These are phyloP conservation scores for Coecobrya sp. DNA, from an alignment of 2,888 invertebrate genomes.

Conservation along the genomic window DNA sequence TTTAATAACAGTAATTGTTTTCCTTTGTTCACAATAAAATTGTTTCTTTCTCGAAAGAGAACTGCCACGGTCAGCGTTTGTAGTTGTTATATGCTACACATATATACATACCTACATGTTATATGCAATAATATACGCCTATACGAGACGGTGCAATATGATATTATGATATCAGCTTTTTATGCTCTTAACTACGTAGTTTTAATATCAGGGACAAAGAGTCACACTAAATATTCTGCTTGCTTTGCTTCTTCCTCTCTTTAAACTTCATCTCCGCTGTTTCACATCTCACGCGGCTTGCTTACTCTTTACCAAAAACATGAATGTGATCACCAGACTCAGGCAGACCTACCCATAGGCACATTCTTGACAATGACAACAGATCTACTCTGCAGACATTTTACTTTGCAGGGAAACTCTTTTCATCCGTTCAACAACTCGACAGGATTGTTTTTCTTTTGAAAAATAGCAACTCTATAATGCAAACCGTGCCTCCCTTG, in stretches of 20 bases:
- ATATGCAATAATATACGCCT: too few relatives aligned
- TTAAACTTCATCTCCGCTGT: background rate
- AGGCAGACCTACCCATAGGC: constrained; percentile 5
- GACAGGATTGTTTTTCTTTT: constrained; percentile 33
- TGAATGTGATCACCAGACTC: background rate
- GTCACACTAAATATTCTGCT: background rate
- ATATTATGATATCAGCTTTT: background rate
- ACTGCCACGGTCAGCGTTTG: constrained; percentile 8
- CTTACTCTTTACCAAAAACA: background rate
- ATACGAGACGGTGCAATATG: background rate
- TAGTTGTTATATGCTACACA: too few relatives aligned
- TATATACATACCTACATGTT: too few relatives aligned
- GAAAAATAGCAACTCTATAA: constrained; percentile 2
- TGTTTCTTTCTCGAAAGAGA: background rate
- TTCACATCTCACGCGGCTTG: background rate
- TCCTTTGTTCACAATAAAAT: constrained; percentile 45
- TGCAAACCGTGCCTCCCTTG: background rate
- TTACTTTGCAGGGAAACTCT: constrained; percentile 26
- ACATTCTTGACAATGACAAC: constrained; percentile 29
- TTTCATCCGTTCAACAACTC: background rate
- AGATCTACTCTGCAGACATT: background rate
- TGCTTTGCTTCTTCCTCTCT: background rate
- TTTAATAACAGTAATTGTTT: constrained; percentile 48
- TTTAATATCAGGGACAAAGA: background rate
- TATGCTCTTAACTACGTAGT: background rate